Conservation (phyloP, 2,797 vertebrate genomes). For the Bradypodion ventrale region DNA sequence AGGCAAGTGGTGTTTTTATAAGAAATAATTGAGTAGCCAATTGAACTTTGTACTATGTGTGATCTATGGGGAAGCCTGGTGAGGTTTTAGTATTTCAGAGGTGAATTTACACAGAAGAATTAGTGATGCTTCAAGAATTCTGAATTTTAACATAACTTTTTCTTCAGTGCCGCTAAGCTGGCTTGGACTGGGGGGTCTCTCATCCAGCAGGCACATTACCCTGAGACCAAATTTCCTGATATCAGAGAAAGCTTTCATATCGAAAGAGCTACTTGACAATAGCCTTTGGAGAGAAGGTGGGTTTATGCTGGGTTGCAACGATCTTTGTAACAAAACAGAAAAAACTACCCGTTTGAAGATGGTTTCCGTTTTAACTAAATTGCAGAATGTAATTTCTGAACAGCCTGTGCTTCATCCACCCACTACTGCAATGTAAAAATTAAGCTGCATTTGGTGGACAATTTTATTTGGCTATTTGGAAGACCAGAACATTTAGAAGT, state of each 20-base stretch:
- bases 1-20: background rate
- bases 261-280: background rate
- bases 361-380: too few relatives aligned
- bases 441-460: background rate
- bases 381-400: background rate
- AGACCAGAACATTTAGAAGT: background rate
- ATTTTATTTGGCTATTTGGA: background rate
- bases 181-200: background rate
- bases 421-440: background rate
- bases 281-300: background rate
- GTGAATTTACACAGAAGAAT: background rate
- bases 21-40: background rate
- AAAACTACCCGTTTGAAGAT: too few relatives aligned
- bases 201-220: background rate
- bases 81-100: background rate
- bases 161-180: background rate
- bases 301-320: too few relatives aligned
- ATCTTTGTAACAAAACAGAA: too few relatives aligned
- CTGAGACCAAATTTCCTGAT: too few relatives aligned
- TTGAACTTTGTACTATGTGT: background rate
- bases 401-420: background rate
- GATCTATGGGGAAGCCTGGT: background rate
- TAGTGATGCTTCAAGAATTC: background rate
- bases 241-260: background rate
- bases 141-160: background rate